These are phyloP conservation scores for Bothrops jararaca DNA, from an alignment of 2,113 vertebrate genomes.

Conservation along the genomic window DNA sequence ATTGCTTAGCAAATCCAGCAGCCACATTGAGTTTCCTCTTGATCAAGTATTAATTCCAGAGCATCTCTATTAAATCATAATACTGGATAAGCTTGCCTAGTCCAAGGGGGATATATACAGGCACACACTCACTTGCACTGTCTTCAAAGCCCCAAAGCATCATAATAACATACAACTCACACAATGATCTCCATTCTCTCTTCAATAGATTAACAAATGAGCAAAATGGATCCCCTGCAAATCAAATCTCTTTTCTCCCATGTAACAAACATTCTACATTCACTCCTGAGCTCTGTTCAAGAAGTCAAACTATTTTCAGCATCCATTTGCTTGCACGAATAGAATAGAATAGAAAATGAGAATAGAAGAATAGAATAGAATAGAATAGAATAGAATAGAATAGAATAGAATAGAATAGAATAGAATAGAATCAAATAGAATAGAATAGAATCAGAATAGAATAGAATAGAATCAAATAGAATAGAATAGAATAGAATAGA, in stretches of 20 bases:
- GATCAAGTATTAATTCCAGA: neutral
- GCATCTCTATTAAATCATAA: neutral
- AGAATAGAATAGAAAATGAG: no score
- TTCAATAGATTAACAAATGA: neutral
- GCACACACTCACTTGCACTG: neutral
- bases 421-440: no score
- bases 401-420: no score
- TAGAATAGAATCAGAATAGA: no score
- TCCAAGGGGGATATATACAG: neutral
- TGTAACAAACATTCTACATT: neutral
- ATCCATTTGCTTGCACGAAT: neutral
- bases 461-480: no score
- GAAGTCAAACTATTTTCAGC: neutral
- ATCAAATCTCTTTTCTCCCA: neutral
- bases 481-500: no score
- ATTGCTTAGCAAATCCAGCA: neutral
- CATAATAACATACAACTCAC: neutral
- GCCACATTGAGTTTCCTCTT: neutral
- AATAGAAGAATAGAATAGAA: no score
- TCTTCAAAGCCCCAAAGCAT: neutral
- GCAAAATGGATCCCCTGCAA: neutral
- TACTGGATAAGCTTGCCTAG: neutral
- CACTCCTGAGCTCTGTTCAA: neutral
- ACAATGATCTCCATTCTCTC: neutral
- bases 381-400: no score